phyloP scores from a whole-genome alignment of 2,797 vertebrate genomes.

The Sebastes wilsoni region DNA sequence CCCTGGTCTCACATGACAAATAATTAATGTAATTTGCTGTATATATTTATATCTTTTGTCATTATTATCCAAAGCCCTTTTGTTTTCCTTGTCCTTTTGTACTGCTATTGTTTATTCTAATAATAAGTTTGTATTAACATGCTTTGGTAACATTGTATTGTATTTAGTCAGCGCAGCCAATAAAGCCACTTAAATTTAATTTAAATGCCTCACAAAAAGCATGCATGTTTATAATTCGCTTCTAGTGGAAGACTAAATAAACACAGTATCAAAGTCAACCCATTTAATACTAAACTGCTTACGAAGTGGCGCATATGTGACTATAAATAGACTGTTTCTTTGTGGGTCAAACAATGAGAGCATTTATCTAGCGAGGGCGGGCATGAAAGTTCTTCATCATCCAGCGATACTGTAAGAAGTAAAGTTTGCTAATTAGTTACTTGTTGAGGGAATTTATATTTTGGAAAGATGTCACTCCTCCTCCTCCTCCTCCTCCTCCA shows the following conservation, averaged over 20 bases:
- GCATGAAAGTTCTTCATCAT: not conserved
- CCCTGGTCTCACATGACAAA: not conserved
- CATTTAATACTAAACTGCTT: conserved; percentile 12
- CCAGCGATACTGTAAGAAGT: not conserved
- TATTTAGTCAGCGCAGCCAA: not conserved
- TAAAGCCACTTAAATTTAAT: not conserved
- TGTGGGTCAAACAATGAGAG: conserved; percentile 47
- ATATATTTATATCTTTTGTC: not conserved
- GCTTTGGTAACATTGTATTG: not conserved
- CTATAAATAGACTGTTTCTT: conserved; percentile 44
- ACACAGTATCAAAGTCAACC: conserved; percentile 1
- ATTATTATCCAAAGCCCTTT: not conserved
- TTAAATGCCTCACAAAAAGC: not conserved
- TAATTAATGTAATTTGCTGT: not conserved
- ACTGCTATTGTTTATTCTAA: not conserved
- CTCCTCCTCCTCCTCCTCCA: not conserved
- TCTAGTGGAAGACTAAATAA: not conserved
- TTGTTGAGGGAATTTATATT: conserved; percentile 1
- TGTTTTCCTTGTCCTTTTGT: not conserved
- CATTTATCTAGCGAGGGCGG: not conserved
- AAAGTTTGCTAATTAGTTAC: not conserved
- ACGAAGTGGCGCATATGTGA: not conserved
- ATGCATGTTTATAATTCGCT: not conserved
- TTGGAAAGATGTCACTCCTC: not conserved
- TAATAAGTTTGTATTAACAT: not conserved